phyloP scores from a whole-genome alignment of 2,888 invertebrate species.

The Boloria euphrosyne region DNA sequence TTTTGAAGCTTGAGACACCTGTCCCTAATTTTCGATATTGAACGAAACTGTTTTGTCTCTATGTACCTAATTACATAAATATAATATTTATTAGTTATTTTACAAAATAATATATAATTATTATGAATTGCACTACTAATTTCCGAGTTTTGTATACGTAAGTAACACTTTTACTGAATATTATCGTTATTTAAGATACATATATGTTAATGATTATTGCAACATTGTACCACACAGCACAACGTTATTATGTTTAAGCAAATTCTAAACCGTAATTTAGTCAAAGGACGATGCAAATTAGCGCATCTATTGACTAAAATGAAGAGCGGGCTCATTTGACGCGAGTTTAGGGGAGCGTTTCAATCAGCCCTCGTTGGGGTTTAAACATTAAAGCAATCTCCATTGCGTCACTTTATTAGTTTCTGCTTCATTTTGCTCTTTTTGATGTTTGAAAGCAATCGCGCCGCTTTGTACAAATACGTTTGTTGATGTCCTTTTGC shows the following conservation, averaged over 20 bases:
- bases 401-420: slow-evolving; percentile 77
- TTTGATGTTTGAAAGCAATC: slow-evolving; percentile 75
- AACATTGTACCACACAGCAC: slow-evolving; percentile 5
- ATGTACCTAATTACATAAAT: too few species aligned
- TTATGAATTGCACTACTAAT: too few species aligned
- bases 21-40: slow-evolving; percentile 7
- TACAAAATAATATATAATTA: too few species aligned
- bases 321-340: slow-evolving; percentile 70
- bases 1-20: slow-evolving; percentile 21
- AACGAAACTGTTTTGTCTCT: not conserved
- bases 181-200: too few species aligned
- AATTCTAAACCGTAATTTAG: slow-evolving; percentile 44
- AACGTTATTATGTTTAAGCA: slow-evolving; percentile 24
- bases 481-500: slow-evolving; percentile 49
- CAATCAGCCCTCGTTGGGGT: slow-evolving; percentile 75
- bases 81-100: too few species aligned
- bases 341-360: slow-evolving; percentile 66
- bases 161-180: too few species aligned
- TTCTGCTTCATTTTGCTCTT: slow-evolving; percentile 72
- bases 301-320: slow-evolving; percentile 75
- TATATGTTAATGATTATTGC: not conserved
- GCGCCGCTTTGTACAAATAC: slow-evolving; percentile 57
- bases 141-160: too few species aligned
- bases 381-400: slow-evolving; percentile 78
- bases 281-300: slow-evolving; percentile 78